Conservation (phyloP, 2,113 vertebrate genomes). For the Hydrolagus affinis region DNA sequence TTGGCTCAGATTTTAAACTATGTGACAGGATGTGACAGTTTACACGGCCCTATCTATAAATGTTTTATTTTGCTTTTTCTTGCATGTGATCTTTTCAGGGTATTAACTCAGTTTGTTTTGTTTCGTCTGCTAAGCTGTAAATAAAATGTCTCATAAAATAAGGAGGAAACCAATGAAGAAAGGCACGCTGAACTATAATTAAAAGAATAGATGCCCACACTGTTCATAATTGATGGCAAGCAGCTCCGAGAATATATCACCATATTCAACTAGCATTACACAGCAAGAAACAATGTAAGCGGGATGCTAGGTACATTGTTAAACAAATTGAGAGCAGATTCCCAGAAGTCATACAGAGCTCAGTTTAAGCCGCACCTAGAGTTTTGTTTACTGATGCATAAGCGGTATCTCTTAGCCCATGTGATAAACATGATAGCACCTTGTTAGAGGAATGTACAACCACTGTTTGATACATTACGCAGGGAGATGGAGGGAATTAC, state of each 20-base stretch:
- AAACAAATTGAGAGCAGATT: too few relatives aligned
- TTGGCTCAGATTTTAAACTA: neutral
- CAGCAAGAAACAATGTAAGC: too few relatives aligned
- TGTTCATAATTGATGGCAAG: neutral
- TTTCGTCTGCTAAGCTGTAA: neutral
- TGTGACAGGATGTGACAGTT: neutral
- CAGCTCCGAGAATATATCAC: neutral
- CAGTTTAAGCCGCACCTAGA: too few relatives aligned
- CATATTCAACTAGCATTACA: too few relatives aligned
- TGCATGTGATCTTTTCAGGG: neutral
- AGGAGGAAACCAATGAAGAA: neutral
- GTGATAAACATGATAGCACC: too few relatives aligned
- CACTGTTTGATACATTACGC: too few relatives aligned
- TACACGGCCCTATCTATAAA: neutral
- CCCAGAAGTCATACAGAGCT: too few relatives aligned
- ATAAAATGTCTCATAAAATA: neutral
- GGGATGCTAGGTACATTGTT: too few relatives aligned
- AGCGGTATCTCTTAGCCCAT: too few relatives aligned
- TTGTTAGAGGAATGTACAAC: too few relatives aligned
- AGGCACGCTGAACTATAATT: neutral
- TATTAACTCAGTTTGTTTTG: neutral
- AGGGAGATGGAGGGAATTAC: too few relatives aligned
- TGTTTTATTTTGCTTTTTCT: neutral
- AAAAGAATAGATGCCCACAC: neutral
- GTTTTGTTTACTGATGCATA: too few relatives aligned